These are phyloP conservation scores for Rana temporaria DNA, from an alignment of 2,113 vertebrate species.

Conservation along the genomic window DNA sequence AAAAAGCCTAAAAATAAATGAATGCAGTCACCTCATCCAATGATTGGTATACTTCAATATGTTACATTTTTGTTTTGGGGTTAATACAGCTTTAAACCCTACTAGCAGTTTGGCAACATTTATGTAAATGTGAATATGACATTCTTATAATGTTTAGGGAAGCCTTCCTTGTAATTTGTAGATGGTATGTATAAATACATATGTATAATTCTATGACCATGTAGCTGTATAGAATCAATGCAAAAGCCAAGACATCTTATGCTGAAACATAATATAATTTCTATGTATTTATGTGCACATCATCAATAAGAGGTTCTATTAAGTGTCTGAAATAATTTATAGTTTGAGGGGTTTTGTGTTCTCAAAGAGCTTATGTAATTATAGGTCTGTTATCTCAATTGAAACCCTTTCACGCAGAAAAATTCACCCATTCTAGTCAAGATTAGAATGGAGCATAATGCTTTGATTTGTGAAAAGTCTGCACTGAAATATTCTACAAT, in stretches of 20 bases:
- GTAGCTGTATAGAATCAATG: too few species aligned
- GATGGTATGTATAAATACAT: too few species aligned
- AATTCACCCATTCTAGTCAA: constrained; percentile 71
- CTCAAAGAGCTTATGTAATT: constrained; percentile 69
- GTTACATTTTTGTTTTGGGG: too few species aligned
- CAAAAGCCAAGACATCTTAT: background rate
- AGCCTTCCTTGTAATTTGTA: too few species aligned
- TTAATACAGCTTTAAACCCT: too few species aligned
- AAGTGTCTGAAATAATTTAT: constrained; percentile 70
- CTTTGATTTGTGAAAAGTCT: constrained; percentile 65
- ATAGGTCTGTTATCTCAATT: constrained; percentile 75
- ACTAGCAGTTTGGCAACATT: too few species aligned
- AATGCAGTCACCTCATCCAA: too few species aligned
- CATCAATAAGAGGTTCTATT: constrained; percentile 34
- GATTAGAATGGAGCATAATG: constrained; percentile 67
- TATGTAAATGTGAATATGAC: too few species aligned
- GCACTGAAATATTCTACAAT: background rate
- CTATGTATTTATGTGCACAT: background rate
- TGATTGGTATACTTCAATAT: too few species aligned
- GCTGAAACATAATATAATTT: background rate
- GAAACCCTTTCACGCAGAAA: constrained; percentile 76
- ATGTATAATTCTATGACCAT: too few species aligned
- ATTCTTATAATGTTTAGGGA: too few species aligned
- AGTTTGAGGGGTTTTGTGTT: constrained; percentile 61
- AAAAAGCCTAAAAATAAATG: too few species aligned